phyloP scores from a whole-genome alignment of 2,113 vertebrate species.

The Platanista minor region DNA sequence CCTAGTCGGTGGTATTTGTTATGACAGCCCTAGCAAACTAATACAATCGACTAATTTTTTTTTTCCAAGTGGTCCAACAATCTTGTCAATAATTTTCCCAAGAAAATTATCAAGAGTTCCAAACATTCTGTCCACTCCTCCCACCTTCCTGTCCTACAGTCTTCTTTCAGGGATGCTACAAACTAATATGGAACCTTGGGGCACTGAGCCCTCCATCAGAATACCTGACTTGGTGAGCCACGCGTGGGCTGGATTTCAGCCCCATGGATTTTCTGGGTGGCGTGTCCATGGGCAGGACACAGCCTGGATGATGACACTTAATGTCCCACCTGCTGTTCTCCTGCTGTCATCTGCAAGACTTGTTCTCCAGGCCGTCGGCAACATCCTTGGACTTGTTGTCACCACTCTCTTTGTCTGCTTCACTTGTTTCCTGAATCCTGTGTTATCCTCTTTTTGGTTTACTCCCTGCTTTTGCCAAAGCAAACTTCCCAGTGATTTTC shows the following conservation, averaged over 20 bases:
- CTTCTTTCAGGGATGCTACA: not conserved
- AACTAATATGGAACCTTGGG: not conserved
- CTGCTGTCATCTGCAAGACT: not conserved
- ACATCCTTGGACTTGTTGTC: not conserved
- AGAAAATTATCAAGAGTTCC: not conserved
- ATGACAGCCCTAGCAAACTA: not conserved
- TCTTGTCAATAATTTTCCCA: not conserved
- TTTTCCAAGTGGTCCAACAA: not conserved
- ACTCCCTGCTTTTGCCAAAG: not conserved
- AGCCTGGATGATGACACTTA: too few relatives aligned
- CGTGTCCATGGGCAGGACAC: not conserved
- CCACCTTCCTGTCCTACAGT: not conserved
- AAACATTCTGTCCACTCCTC: not conserved
- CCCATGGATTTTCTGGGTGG: not conserved
- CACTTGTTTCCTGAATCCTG: not conserved
- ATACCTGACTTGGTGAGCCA: not conserved
- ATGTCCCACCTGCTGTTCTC: not conserved
- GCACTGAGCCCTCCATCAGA: not conserved
- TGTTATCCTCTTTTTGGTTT: not conserved
- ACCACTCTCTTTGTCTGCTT: not conserved
- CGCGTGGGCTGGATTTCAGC: not conserved
- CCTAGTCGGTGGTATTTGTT: not conserved
- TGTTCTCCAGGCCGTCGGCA: not conserved
- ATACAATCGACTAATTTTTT: not conserved
- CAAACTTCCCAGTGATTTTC: not conserved